A percentile compares a stretch with the other conserved stretches of the same genome.
phyloP scores from a whole-genome alignment of 2,888 invertebrate genomes.

The Mycalesis mineus region DNA sequence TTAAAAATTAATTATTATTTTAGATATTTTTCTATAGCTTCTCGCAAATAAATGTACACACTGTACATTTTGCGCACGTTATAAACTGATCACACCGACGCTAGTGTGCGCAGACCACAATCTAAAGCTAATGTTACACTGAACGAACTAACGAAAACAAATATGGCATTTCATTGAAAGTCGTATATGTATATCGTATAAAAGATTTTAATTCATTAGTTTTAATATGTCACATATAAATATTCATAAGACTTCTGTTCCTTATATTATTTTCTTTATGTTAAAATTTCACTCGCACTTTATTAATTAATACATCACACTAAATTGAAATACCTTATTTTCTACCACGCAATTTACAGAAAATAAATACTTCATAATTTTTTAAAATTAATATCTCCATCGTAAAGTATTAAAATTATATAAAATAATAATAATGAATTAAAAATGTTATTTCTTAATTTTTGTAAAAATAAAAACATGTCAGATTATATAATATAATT shows the following conservation, averaged over 20 bases:
- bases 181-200: neutral
- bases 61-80: slow-evolving; percentile 22
- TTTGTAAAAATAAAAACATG: neutral
- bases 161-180: neutral
- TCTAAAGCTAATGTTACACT: slow-evolving; percentile 30
- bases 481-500: neutral
- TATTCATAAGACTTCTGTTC: neutral
- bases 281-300: neutral
- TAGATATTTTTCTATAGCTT: slow-evolving; percentile 9
- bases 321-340: neutral
- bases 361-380: neutral
- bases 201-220: neutral
- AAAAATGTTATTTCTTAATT: neutral
- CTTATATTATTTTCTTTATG: neutral
- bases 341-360: neutral
- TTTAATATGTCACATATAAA: neutral
- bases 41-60: slow-evolving; percentile 35
- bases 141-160: neutral
- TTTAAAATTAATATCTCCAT: neutral
- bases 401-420: neutral
- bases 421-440: neutral
- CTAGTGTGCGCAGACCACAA: slow-evolving; percentile 48
- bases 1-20: neutral
- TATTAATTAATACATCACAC: neutral
- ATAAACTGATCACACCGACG: slow-evolving; percentile 27